Evolutionary conservation across 2,888 invertebrate species (phyloP).

Genomic region (Dascillus cervinus): DNA sequence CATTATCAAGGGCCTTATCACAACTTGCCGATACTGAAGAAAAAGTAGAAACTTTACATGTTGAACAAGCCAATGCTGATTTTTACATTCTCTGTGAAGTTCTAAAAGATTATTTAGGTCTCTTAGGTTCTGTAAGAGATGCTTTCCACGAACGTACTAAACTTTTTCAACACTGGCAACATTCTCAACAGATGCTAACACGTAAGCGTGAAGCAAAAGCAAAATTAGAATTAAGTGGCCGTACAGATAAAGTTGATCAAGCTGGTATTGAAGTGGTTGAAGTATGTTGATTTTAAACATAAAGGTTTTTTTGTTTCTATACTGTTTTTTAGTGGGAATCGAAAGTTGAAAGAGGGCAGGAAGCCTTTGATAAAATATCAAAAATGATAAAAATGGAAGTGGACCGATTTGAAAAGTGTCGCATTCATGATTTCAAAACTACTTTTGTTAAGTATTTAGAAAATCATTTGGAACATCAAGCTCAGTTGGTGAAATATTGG

Average conservation of each 20-base stretch:
- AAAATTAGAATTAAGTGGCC: slow-evolving; percentile 82
- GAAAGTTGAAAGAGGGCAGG: slow-evolving; percentile 93
- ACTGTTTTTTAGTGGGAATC: slow-evolving; percentile 70
- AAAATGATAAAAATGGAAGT: slow-evolving; percentile 90
- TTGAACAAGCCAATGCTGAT: slow-evolving; percentile 92
- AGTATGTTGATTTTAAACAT: slow-evolving; percentile 44
- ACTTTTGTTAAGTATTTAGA: slow-evolving; percentile 89
- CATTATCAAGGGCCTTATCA: slow-evolving; percentile 80
- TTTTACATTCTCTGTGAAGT: slow-evolving; percentile 90
- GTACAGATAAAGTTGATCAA: slow-evolving; percentile 83
- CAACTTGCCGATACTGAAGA: slow-evolving; percentile 85
- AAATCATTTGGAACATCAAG: slow-evolving; percentile 89
- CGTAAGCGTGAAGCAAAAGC: slow-evolving; percentile 92
- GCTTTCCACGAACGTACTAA: slow-evolving; percentile 68
- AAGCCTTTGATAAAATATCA: slow-evolving; percentile 93
- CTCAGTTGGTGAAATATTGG: slow-evolving; percentile 91
- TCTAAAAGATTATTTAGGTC: slow-evolving; percentile 87
- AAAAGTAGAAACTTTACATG: slow-evolving; percentile 76
- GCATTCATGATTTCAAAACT: slow-evolving; percentile 84
- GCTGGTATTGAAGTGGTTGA: slow-evolving; percentile 89
- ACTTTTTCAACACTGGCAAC: slow-evolving; percentile 96
- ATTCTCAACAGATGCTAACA: slow-evolving; percentile 88
- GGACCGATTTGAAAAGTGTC: slow-evolving; percentile 81
- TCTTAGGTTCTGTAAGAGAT: slow-evolving; percentile 86
- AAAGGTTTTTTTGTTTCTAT: neutral